These are phyloP conservation scores for Microcebus griseorufus DNA, from an alignment of 2,113 vertebrate genomes.

Conservation along the genomic window DNA sequence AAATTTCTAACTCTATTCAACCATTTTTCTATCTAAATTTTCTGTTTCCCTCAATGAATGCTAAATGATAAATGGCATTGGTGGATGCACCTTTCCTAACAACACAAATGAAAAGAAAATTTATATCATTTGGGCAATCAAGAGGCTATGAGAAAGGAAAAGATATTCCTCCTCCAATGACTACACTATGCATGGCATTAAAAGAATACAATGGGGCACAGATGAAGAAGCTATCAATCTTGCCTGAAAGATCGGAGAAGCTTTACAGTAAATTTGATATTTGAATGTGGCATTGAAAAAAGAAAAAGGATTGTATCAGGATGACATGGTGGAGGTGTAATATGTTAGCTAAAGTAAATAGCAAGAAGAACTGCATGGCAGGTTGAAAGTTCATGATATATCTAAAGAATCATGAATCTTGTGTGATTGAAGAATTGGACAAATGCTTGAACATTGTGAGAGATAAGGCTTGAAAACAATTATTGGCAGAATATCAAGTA, in stretches of 20 bases:
- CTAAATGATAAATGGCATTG: background rate
- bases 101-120: background rate
- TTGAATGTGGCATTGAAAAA: background rate
- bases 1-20: background rate
- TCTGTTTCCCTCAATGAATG: background rate
- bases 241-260: background rate
- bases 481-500: background rate
- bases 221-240: background rate
- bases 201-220: background rate
- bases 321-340: background rate
- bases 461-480: background rate
- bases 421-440: background rate
- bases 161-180: background rate
- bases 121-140: background rate
- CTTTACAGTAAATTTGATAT: background rate
- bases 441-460: background rate
- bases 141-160: background rate
- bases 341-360: constrained; percentile 35
- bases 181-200: background rate
- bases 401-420: background rate
- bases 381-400: background rate
- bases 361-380: background rate
- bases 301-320: background rate
- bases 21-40: background rate
- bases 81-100: background rate